phyloP scores from a whole-genome alignment of 1,140 invertebrate genomes.

The Magallana angulata region DNA sequence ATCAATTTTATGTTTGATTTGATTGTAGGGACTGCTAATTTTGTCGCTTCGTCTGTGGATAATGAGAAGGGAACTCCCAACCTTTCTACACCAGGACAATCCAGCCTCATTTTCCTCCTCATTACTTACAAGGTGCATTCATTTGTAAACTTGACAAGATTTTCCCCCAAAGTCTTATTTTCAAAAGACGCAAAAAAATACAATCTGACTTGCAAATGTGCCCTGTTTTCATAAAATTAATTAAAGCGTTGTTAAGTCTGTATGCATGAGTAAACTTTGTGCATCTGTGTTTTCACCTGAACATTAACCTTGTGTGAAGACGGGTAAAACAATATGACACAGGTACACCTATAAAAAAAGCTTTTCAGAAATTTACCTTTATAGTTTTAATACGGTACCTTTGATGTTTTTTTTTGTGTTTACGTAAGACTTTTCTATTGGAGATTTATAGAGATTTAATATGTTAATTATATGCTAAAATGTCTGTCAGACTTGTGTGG shows the following conservation, averaged over 20 bases:
- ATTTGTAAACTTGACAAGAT: background rate
- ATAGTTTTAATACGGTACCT: background rate
- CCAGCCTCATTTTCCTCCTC: slow-evolving; percentile 87
- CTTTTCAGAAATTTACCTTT: background rate
- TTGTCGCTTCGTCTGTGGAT: slow-evolving; percentile 89
- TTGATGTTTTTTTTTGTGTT: slow-evolving; percentile 1
- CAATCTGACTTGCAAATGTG: slow-evolving; percentile 3
- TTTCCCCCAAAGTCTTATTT: too few species aligned
- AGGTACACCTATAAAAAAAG: background rate
- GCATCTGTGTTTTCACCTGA: background rate
- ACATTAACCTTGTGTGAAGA: background rate
- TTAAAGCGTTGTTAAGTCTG: background rate
- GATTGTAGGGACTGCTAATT: slow-evolving; percentile 51
- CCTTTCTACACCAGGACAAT: slow-evolving; percentile 89
- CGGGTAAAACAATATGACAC: background rate
- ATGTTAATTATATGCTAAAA: slow-evolving; percentile 17
- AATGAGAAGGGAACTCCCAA: slow-evolving; percentile 94
- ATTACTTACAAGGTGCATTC: slow-evolving; percentile 80
- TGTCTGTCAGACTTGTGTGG: background rate
- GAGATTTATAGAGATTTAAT: slow-evolving; percentile 14
- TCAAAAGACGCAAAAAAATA: background rate
- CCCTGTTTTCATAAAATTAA: slow-evolving; percentile 11
- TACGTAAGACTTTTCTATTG: background rate
- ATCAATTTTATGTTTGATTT: background rate
- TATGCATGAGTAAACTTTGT: background rate